Evolutionary conservation across 2,888 invertebrate genomes (phyloP).

Genomic region (Athalia cordata): DNA sequence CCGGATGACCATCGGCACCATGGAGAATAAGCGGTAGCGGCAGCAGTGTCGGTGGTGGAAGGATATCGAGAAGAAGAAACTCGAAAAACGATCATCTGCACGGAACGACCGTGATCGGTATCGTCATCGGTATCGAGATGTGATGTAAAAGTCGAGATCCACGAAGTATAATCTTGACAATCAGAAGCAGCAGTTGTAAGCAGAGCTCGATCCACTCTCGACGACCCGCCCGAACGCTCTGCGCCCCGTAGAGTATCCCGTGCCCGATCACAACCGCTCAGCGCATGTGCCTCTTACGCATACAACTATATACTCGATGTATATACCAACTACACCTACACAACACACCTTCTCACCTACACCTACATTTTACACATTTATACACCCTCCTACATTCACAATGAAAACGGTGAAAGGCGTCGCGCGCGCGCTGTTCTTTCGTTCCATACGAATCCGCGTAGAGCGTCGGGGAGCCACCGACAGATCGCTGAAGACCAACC

Average conservation of each 20-base stretch:
- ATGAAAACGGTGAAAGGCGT: constrained; percentile 8
- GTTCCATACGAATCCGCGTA: background rate
- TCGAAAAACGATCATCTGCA: no score
- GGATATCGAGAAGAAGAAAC: no score
- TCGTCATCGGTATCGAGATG: no score
- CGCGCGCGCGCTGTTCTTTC: background rate
- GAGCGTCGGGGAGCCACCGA: constrained; percentile 26
- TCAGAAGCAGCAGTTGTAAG: no score
- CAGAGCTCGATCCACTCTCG: constrained; percentile 22
- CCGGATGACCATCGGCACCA: no score
- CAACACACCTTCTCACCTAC: background rate
- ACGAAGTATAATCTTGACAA: no score
- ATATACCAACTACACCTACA: constrained; percentile 6
- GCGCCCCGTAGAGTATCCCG: constrained; percentile 5
- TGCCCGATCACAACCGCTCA: constrained; percentile 13
- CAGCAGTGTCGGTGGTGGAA: no score
- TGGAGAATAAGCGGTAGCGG: no score
- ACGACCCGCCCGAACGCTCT: constrained; percentile 43
- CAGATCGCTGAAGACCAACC: background rate
- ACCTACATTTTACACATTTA: background rate
- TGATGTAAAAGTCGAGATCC: no score
- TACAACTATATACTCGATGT: background rate
- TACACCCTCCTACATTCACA: background rate
- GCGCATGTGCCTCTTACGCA: constrained; percentile 31
- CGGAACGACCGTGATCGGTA: no score